Evolutionary conservation across 2,888 invertebrate species (phyloP).

Genomic region (Xylota segnis): DNA sequence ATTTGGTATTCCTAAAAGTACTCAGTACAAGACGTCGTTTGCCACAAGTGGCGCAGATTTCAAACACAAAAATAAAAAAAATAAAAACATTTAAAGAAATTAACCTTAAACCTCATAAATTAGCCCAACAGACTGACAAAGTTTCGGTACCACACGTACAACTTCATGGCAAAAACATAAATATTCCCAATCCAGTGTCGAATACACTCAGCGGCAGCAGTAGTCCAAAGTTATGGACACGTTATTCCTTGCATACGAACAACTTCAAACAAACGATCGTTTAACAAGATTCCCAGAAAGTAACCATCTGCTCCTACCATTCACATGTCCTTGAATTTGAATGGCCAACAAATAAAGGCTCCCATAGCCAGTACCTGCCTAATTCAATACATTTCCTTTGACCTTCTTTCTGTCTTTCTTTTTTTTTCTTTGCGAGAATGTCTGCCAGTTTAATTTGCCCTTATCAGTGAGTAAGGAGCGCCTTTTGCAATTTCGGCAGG

Average conservation of each 20-base stretch:
- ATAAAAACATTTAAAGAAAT: too few species aligned
- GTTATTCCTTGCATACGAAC: conserved; percentile 1
- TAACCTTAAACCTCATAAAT: too few species aligned
- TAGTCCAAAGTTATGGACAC: neutral
- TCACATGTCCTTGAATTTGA: conserved; percentile 52
- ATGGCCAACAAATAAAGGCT: conserved; percentile 45
- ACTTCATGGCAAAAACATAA: neutral
- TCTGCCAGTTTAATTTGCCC: conserved; percentile 7
- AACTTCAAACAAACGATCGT: conserved; percentile 30
- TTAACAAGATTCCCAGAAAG: conserved; percentile 31
- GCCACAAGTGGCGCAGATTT: too few species aligned
- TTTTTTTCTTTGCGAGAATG: neutral
- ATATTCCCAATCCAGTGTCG: conserved; percentile 2
- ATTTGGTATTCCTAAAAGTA: too few species aligned
- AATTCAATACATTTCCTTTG: conserved; percentile 60
- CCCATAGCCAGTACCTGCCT: conserved; percentile 35
- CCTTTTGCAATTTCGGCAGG: conserved; percentile 17
- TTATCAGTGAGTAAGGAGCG: conserved; percentile 16
- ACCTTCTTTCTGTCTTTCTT: conserved; percentile 43
- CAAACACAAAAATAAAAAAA: too few species aligned
- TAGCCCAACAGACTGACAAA: too few species aligned
- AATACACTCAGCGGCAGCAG: neutral
- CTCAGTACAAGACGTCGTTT: too few species aligned
- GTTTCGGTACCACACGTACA: neutral
- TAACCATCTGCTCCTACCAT: conserved; percentile 53